Evolutionary conservation across 2,797 vertebrate genomes (phyloP).

Genomic region (Poliocrania exsul): DNA sequence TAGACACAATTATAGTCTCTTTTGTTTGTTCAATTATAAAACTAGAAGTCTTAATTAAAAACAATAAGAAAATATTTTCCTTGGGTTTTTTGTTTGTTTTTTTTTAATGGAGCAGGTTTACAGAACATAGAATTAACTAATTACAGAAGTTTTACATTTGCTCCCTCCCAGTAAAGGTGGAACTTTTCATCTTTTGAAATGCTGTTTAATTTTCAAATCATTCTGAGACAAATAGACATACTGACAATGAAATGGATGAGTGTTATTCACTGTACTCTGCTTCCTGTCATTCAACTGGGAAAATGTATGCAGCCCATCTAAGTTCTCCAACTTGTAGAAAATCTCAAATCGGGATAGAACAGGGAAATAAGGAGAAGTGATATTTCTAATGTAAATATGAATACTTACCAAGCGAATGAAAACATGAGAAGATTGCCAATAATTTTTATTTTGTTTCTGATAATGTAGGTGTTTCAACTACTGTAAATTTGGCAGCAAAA

Average conservation of each 20-base stretch:
- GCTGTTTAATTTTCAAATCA: constrained; percentile 8
- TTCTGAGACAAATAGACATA: neutral
- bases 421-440: neutral
- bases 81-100: neutral
- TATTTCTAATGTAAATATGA: neutral
- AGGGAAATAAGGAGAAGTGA: neutral
- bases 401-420: neutral
- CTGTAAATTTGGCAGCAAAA: neutral
- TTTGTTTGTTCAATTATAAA: constrained; percentile 20
- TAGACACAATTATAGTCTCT: neutral
- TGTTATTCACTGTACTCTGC: neutral
- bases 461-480: neutral
- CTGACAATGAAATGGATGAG: neutral
- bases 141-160: neutral
- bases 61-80: neutral
- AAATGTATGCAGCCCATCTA: neutral
- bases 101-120: neutral
- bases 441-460: neutral
- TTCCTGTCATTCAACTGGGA: constrained; percentile 15
- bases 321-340: neutral
- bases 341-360: neutral
- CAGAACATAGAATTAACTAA: neutral
- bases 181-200: neutral
- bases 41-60: constrained; percentile 24
- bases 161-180: neutral